These are phyloP conservation scores for Pavo muticus DNA, from an alignment of 2,113 vertebrate species.

Conservation along the genomic window DNA sequence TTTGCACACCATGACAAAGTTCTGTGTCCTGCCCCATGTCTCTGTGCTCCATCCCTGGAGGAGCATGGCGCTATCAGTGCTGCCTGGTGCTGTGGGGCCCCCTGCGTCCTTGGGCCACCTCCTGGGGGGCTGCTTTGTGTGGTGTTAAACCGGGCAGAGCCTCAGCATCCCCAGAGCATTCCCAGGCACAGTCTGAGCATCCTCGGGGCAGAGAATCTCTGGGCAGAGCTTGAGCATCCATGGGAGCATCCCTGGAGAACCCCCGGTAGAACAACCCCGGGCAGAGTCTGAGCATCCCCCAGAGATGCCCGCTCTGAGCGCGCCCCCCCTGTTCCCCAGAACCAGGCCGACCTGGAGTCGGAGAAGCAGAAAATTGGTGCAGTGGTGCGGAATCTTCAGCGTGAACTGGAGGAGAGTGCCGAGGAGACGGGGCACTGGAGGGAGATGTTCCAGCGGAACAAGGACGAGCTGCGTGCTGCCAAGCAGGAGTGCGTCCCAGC, in stretches of 20 bases:
- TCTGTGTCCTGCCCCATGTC: not conserved
- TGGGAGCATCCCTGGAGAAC: too few relatives aligned
- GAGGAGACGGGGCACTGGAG: constrained; percentile 94
- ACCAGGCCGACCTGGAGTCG: constrained; percentile 85
- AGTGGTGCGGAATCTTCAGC: constrained; percentile 85
- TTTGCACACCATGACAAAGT: not conserved
- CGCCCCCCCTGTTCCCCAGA: constrained; percentile 62
- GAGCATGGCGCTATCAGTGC: too few relatives aligned
- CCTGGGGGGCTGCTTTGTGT: not conserved
- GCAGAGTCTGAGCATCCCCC: not conserved
- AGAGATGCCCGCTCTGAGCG: not conserved
- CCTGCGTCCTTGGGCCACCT: not conserved
- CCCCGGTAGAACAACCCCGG: too few relatives aligned
- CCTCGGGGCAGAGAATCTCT: too few relatives aligned
- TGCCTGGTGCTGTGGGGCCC: not conserved
- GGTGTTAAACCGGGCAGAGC: fast-evolving
- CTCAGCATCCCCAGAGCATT: too few relatives aligned
- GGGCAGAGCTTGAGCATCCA: too few relatives aligned
- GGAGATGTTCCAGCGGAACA: constrained; percentile 90
- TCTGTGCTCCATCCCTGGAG: too few relatives aligned
- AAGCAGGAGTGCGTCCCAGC: constrained; percentile 88
- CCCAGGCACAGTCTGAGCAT: too few relatives aligned
- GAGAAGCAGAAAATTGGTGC: constrained; percentile 88
- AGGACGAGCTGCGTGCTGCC: constrained; percentile 86
- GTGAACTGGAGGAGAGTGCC: constrained; percentile 89